A percentile compares a stretch with the other conserved stretches of the same genome.
These are phyloP conservation scores for Carassius carassius DNA, from an alignment of 2,113 vertebrate genomes.

Conservation along the genomic window DNA sequence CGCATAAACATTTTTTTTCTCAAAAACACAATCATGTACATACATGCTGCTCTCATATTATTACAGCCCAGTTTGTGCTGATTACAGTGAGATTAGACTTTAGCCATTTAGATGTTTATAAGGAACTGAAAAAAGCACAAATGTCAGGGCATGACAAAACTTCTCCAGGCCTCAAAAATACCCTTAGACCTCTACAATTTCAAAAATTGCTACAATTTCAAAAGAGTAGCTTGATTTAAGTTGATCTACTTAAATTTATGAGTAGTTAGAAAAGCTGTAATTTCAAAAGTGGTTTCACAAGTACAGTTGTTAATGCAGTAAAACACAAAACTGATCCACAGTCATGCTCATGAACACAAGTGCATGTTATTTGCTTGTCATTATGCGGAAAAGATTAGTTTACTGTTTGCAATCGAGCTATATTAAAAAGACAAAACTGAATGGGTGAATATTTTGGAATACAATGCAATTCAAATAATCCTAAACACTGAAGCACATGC, in stretches of 20 bases:
- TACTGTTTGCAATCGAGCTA: slow-evolving; percentile 33
- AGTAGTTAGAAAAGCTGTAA: slow-evolving; percentile 15
- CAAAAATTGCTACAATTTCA: not conserved
- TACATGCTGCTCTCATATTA: no score
- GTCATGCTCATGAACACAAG: not conserved
- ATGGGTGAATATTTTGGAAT: slow-evolving; percentile 32
- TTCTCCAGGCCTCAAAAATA: no score
- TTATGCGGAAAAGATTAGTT: slow-evolving; percentile 32
- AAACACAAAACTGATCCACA: slow-evolving; percentile 10
- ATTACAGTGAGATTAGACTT: no score
- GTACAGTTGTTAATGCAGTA: not conserved
- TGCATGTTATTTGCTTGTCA: slow-evolving; percentile 4
- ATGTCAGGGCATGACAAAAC: no score
- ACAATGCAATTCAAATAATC: slow-evolving; percentile 40
- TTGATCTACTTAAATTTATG: slow-evolving; percentile 5
- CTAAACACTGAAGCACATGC: slow-evolving; percentile 31
- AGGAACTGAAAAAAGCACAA: no score
- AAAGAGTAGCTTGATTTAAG: slow-evolving; percentile 4
- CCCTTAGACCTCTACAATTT: no score
- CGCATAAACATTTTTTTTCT: no score
- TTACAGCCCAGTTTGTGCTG: no score
- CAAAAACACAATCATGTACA: no score
- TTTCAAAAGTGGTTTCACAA: not conserved
- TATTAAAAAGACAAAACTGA: slow-evolving; percentile 24
- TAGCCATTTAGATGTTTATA: no score